Conservation (phyloP, 2,113 vertebrate genomes). For the Nannospalax galili region DNA sequence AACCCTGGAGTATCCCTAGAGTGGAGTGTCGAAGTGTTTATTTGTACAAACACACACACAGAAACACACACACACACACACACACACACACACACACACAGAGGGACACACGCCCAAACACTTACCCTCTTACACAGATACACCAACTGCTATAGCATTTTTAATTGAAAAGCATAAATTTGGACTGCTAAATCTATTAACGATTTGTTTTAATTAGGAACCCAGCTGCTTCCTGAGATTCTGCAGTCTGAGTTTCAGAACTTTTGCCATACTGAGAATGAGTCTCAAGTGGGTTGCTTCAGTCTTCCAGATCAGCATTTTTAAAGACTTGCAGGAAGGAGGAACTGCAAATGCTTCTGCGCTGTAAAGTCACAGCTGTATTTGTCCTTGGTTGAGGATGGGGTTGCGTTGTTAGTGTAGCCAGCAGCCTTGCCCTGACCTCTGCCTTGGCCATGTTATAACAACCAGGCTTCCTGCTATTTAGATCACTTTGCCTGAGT, state of each 20-base stretch:
- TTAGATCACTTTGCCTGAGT: neutral
- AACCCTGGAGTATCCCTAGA: slow-evolving; percentile 25
- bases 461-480: neutral
- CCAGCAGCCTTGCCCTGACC: slow-evolving; percentile 44
- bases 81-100: neutral
- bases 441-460: neutral
- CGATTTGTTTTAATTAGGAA: slow-evolving; percentile 90
- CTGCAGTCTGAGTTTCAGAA: slow-evolving; percentile 86
- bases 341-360: slow-evolving; percentile 70
- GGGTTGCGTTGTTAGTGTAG: neutral
- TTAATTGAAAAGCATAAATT: slow-evolving; percentile 89
- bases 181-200: slow-evolving; percentile 90
- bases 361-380: neutral
- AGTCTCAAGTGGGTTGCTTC: slow-evolving; percentile 86
- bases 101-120: neutral
- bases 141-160: slow-evolving; percentile 69
- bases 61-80: neutral
- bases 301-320: slow-evolving; percentile 85
- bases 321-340: slow-evolving; percentile 82
- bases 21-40: slow-evolving; percentile 22
- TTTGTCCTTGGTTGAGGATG: slow-evolving; percentile 46
- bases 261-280: slow-evolving; percentile 86
- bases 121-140: neutral
- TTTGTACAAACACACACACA: neutral
- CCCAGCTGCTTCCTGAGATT: slow-evolving; percentile 90